Evolutionary conservation across 35 echinoderm and acorn worm genomes (phyloP).

Genomic region (Heliocidaris erythrogramma): DNA sequence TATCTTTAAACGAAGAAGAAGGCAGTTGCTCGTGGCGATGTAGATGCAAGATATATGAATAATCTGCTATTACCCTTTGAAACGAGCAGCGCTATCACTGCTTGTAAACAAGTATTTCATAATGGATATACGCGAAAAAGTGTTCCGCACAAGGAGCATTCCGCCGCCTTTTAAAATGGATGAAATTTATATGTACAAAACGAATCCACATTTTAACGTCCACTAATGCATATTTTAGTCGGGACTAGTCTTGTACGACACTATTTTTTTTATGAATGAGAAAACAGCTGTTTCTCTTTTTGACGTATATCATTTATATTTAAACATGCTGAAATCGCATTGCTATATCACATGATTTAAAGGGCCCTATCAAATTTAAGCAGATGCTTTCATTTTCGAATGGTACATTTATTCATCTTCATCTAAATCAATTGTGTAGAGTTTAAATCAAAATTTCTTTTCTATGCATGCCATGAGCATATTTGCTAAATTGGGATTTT

Average conservation of each 20-base stretch:
- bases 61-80: not conserved
- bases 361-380: too few relatives aligned
- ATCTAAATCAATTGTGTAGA: too few relatives aligned
- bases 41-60: not conserved
- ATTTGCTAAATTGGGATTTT: too few relatives aligned
- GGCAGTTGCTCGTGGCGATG: not conserved
- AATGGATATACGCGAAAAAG: not conserved
- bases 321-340: too few relatives aligned
- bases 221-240: not conserved
- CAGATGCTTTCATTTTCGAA: too few relatives aligned
- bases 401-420: too few relatives aligned
- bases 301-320: not conserved
- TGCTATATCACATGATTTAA: too few relatives aligned
- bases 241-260: not conserved
- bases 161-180: not conserved
- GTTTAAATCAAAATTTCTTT: too few relatives aligned
- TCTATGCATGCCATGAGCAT: too few relatives aligned
- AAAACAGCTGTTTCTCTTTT: not conserved
- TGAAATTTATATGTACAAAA: not conserved
- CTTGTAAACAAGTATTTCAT: not conserved
- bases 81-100: not conserved
- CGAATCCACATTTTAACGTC: not conserved
- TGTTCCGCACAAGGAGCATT: not conserved
- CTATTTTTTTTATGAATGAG: not conserved
- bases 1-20: not conserved